Percentiles rank a stretch among this genome's conserved stretches.
Evolutionary conservation across 30 jellyfish, hydroid and myxozoan genomes (phyloP).

Genomic region (Cassiopea andromeda): DNA sequence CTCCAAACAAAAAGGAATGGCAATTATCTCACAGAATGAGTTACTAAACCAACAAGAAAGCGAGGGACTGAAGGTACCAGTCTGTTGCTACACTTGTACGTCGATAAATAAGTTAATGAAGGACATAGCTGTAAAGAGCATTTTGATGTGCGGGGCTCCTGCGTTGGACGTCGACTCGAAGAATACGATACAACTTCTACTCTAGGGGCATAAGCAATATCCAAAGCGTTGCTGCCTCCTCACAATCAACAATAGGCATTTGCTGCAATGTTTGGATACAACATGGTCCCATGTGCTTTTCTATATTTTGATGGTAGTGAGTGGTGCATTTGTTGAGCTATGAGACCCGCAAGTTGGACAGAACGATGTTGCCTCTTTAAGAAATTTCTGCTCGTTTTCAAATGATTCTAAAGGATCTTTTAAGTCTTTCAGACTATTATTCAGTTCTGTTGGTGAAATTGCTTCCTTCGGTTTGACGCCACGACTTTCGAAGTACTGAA

Average conservation of each 20-base stretch:
- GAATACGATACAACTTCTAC: no score
- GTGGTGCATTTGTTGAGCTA: constrained; percentile 18
- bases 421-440: background rate
- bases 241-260: background rate
- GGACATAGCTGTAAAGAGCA: no score
- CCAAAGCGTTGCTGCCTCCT: no score
- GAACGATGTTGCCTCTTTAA: constrained; percentile 66
- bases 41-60: no score
- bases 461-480: constrained; percentile 48
- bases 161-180: no score
- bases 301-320: constrained; percentile 29
- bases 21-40: no score
- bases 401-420: constrained; percentile 51
- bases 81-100: no score
- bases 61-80: no score
- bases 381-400: constrained; percentile 42
- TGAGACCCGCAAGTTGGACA: constrained; percentile 82
- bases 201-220: no score
- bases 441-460: constrained; percentile 16
- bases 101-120: no score
- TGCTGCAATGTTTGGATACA: background rate
- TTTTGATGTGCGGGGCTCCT: no score
- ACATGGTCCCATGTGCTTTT: background rate
- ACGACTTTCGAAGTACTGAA: constrained; percentile 46
- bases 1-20: no score